A percentile compares a stretch with the other conserved stretches of the same genome.
Evolutionary conservation across 2,797 vertebrate genomes (phyloP).

Genomic region (Spinus olivaceus): DNA sequence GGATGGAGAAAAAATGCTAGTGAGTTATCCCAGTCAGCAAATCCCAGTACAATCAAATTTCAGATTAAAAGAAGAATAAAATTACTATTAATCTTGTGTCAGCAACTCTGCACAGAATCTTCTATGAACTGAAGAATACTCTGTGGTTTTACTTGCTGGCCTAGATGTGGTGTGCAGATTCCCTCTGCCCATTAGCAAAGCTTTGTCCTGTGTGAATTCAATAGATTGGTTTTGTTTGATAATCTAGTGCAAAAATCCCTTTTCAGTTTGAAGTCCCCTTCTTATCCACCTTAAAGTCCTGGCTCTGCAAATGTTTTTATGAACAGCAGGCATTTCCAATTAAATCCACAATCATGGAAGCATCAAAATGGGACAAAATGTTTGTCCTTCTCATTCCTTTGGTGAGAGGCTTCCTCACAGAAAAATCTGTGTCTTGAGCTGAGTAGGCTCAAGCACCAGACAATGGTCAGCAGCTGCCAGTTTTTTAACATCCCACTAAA

Average conservation of each 20-base stretch:
- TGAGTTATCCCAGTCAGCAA: not conserved
- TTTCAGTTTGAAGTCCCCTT: not conserved
- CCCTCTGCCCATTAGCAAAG: not conserved
- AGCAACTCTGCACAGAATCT: not conserved
- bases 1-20: not conserved
- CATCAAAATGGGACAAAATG: not conserved
- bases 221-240: not conserved
- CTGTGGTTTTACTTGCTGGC: not conserved
- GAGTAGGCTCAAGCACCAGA: not conserved
- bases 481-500: not conserved
- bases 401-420: not conserved
- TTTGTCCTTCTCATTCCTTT: not conserved
- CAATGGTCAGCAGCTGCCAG: not conserved
- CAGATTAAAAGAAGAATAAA: not conserved
- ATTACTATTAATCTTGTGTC: not conserved
- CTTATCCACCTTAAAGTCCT: not conserved
- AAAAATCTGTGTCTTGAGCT: not conserved
- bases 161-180: not conserved
- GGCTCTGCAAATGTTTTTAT: not conserved
- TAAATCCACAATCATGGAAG: not conserved
- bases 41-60: not conserved
- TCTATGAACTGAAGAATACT: not conserved
- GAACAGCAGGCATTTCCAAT: not conserved
- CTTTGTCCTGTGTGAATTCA: not conserved
- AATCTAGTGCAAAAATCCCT: not conserved